These are phyloP conservation scores for Esperia sulphurella DNA, from an alignment of 2,888 invertebrate species.

Conservation along the genomic window DNA sequence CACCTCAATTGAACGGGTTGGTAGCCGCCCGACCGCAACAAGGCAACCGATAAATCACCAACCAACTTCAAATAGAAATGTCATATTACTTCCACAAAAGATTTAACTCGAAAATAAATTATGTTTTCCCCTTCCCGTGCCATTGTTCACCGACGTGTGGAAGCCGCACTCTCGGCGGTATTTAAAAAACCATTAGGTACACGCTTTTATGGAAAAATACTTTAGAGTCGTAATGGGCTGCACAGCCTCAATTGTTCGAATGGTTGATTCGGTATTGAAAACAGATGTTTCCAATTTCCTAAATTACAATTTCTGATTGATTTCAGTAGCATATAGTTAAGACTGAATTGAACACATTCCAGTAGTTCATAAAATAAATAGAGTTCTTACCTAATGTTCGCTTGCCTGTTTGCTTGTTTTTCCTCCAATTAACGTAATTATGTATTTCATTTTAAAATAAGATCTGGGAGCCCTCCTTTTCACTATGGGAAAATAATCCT, in stretches of 20 bases:
- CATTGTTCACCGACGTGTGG: constrained; percentile 75
- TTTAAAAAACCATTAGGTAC: constrained; percentile 78
- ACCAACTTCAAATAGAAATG: constrained; percentile 79
- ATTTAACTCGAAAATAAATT: constrained; percentile 81
- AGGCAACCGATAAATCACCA: constrained; percentile 74
- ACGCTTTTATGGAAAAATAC: constrained; percentile 61
- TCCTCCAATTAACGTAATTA: too few relatives aligned
- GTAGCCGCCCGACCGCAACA: constrained; percentile 45
- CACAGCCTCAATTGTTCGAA: constrained; percentile 24
- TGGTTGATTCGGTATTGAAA: constrained; percentile 19
- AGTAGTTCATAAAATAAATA: too few relatives aligned
- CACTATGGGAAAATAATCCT: too few relatives aligned
- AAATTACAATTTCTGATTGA: too few relatives aligned
- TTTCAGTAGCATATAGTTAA: too few relatives aligned
- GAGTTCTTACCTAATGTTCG: too few relatives aligned
- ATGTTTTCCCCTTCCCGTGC: constrained; percentile 69
- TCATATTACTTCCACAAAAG: constrained; percentile 81
- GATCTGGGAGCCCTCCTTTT: too few relatives aligned
- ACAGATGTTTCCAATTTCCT: constrained; percentile 6
- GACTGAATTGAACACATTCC: too few relatives aligned
- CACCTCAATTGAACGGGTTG: constrained; percentile 45
- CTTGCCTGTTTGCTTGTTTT: too few relatives aligned
- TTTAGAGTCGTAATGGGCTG: constrained; percentile 22
- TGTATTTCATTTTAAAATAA: too few relatives aligned
- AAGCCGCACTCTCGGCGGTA: constrained; percentile 67